Evolutionary conservation across 2,797 vertebrate genomes (phyloP).

Genomic region (Anguilla megastoma): DNA sequence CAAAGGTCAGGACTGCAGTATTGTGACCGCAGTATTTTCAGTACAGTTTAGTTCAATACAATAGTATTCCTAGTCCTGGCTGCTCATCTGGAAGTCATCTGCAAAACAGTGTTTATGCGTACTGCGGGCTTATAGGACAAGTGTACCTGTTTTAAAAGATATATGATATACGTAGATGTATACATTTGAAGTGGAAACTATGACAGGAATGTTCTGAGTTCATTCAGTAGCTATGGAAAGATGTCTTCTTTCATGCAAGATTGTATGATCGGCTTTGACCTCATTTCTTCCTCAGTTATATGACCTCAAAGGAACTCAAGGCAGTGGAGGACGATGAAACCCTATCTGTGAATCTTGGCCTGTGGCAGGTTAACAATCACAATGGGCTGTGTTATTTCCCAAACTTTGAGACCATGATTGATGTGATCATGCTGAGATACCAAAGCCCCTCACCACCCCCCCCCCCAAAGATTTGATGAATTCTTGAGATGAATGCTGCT

Average conservation of each 20-base stretch:
- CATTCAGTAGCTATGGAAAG: constrained; percentile 13
- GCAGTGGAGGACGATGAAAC: constrained; percentile 23
- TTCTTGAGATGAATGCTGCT: constrained; percentile 13
- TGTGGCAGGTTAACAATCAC: constrained; percentile 15
- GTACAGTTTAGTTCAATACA: too few species aligned
- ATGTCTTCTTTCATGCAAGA: constrained; percentile 16
- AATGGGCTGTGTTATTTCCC: not conserved
- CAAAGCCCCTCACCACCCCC: not conserved
- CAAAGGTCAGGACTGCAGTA: constrained; percentile 4
- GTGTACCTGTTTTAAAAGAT: constrained; percentile 29
- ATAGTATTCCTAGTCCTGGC: not conserved
- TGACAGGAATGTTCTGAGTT: constrained; percentile 42
- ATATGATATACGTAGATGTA: constrained; percentile 28
- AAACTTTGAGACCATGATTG: not conserved
- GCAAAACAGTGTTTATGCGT: constrained; percentile 35
- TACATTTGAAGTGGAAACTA: constrained; percentile 34
- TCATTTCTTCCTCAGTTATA: constrained; percentile 26
- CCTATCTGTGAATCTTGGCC: constrained; percentile 15
- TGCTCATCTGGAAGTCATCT: constrained; percentile 43
- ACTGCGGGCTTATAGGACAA: constrained; percentile 21
- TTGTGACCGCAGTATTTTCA: constrained; percentile 15
- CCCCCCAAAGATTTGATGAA: not conserved
- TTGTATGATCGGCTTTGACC: constrained; percentile 25
- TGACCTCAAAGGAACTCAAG: not conserved
- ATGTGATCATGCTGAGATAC: not conserved